A percentile compares a stretch with the other conserved stretches of the same genome.
Evolutionary conservation across 2,888 invertebrate species (phyloP).

Genomic region (Myopa testacea): DNA sequence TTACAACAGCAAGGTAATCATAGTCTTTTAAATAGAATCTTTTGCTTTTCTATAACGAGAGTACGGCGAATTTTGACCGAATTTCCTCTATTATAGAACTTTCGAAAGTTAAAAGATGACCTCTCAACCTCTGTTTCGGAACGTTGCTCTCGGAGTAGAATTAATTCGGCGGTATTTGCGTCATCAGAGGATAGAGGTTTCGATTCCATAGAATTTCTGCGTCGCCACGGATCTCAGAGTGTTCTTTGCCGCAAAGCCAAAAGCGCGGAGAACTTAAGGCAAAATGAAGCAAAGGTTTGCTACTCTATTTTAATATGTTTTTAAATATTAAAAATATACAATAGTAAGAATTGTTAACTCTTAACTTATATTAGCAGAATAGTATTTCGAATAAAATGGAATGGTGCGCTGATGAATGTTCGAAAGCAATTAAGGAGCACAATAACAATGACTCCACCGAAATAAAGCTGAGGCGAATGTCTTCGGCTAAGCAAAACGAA

Average conservation of each 20-base stretch:
- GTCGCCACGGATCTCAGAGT: conserved; percentile 84
- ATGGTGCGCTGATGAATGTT: conserved; percentile 34
- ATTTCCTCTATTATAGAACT: conserved; percentile 72
- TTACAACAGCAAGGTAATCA: conserved; percentile 63
- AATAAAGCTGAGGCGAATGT: conserved; percentile 50
- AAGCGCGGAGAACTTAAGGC: conserved; percentile 77
- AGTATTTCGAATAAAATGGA: conserved; percentile 59
- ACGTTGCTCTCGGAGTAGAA: conserved; percentile 77
- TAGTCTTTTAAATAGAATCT: no score
- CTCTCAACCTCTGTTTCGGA: conserved; percentile 75
- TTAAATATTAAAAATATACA: not conserved
- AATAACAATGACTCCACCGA: conserved; percentile 51
- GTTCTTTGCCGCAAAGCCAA: conserved; percentile 84
- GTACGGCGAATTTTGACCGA: not conserved
- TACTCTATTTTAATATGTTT: not conserved
- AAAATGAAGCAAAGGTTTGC: conserved; percentile 67
- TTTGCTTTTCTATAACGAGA: no score
- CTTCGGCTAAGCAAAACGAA: conserved; percentile 43
- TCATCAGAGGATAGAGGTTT: conserved; percentile 81
- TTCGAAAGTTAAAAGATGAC: conserved; percentile 78
- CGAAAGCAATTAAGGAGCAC: conserved; percentile 42
- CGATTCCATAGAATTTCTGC: conserved; percentile 83
- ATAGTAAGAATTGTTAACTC: no score
- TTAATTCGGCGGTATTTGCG: conserved; percentile 88
- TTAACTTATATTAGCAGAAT: conserved; percentile 54